Base-by-base conservation (phyloP, 2,113 vertebrate species). In the Lophura nycthemera region DNA sequence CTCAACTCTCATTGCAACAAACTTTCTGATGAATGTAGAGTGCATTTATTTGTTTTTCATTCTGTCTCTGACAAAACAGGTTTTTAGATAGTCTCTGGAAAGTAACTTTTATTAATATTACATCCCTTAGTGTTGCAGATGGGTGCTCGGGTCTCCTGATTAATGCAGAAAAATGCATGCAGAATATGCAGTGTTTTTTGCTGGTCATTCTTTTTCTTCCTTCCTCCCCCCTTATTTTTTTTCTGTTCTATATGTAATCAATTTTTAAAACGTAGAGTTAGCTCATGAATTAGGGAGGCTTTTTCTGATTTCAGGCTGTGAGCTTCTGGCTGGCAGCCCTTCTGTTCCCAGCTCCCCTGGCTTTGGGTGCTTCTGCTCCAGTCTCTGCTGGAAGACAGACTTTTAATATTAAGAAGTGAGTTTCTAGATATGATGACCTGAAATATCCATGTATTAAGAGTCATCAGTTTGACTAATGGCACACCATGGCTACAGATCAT, bases 401-500 rank as follows among this genome's bases (percentile, higher is more conserved):
- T 97, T 97, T 86, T 89, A 88, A 93, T 96, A 93, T 96, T 96
- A 97, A 96, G 94, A 96, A 92, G 70, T 69, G 90, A 95, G 83
- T 93, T 97, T 96, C 96, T 93, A 90, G 95, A 78, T 97, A 91
- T 85, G 96, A 97, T 95, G 96, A 96, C 96, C 96, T 91, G 85
- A 96, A 97, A 96, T 90, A 63, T 92, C 92, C 94, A 75, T 93
- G 95, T 90, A 96, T 92, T 92, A 95, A 92, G 97, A 97, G 94
- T 96, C 95, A 96, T 98, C 97, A 80, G 92, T 97, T 96, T 98
- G 97, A 98, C 96, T 97, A 97, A 97, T 97, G 97, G 96, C 93
- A 84, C 88, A 81, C 67, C 66, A 67, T 88, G 90, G 92, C 96
- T 95, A 96, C 97, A 96, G 96, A 97, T 98, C 97, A 97, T 95